Base-by-base conservation (phyloP, 2,113 vertebrate species). In the Melanerpes formicivorus region DNA sequence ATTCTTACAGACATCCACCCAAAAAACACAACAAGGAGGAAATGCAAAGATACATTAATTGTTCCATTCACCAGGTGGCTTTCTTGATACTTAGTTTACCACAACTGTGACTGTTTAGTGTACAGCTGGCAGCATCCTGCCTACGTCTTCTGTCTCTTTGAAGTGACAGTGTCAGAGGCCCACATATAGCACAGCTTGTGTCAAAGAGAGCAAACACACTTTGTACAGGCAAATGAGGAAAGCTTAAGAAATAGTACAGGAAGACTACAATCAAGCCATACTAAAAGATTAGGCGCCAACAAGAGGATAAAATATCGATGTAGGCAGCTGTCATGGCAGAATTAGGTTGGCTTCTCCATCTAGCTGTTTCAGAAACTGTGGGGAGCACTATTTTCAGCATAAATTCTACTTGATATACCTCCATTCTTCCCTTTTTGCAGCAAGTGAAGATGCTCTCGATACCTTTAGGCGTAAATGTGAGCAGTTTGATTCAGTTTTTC, bases 131-230 rank as follows among this genome's bases (percentile, higher is more conserved):
- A 90, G 77, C 48, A 75, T 58, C 40, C 66, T 90, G 62, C 73
- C 70, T n/a, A 80, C 6, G 0, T 44, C 30, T 69, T 69, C 73
- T 77, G 30, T n/a, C 37, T 80, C 67, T 58, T 32, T 16, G 21
- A 84, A 63, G 90, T 75, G 54, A 83, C 25, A 4, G 27, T 72
- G 82, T 74, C 92, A 94, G 73, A 88, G 73, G 77, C 90, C 80
- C 73, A 71, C 12, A 0, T 73, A 62, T 10, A 64, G 27, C 66
- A 84, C 40, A 82, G 72, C 42, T 87, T 8, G 0, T 59, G 40
- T 73, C 90, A 80, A 64, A 92, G 79, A 64, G 3, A 74, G 42
- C 55, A 79, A 80, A 29, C 22, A 23, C 11, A 3, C 50, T 71
- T 86, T 29, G 16, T 32, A 78, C 1, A 22, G 71, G 59, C 62